phyloP scores from a whole-genome alignment of 2,797 vertebrate genomes.

The Microctenopoma stevenorrisi region DNA sequence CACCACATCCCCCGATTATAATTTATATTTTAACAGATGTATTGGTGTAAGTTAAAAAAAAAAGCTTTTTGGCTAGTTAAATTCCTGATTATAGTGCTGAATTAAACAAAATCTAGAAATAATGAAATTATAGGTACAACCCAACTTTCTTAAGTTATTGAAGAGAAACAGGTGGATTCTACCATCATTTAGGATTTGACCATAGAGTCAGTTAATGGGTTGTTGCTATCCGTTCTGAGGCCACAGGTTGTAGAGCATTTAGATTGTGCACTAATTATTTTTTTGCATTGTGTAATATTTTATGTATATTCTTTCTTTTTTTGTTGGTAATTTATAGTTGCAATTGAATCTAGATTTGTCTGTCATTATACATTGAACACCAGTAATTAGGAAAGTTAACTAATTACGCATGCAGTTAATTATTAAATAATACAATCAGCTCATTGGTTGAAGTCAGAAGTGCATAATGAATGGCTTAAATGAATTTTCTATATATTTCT shows the following conservation, averaged over 20 bases:
- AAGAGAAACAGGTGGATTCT: not conserved
- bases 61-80: no score
- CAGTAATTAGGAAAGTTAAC: slow-evolving; percentile 20
- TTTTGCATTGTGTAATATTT: slow-evolving; percentile 18
- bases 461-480: slow-evolving; percentile 2
- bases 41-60: no score
- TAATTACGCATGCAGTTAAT: slow-evolving; percentile 55
- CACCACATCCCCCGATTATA: no score
- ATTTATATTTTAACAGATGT: no score
- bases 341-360: slow-evolving; percentile 17
- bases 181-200: not conserved
- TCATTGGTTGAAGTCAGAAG: slow-evolving; percentile 10
- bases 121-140: not conserved
- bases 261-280: slow-evolving; percentile 25
- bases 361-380: slow-evolving; percentile 11
- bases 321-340: slow-evolving; percentile 18
- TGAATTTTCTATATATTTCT: slow-evolving; percentile 8
- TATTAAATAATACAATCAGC: not conserved
- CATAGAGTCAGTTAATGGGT: not conserved
- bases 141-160: no score
- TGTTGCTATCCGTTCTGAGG: slow-evolving; percentile 72
- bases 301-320: not conserved
- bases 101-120: not conserved
- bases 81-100: no score
- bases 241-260: slow-evolving; percentile 70